Evolutionary conservation across 2,113 vertebrate genomes (phyloP), one percentile per base, ranked within the genome.

Genomic region (Thunnus thynnus): DNA sequence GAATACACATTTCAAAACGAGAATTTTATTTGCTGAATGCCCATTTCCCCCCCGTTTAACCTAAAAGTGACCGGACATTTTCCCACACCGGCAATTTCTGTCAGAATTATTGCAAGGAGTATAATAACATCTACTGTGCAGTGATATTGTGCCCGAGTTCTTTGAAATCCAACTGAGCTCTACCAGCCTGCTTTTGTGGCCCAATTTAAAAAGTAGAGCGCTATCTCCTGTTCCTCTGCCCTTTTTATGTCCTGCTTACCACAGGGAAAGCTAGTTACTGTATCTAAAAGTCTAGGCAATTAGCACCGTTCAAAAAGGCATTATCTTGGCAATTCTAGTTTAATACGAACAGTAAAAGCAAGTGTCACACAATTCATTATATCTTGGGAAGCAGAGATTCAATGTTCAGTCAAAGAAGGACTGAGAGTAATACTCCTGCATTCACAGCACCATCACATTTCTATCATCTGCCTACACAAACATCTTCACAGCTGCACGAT

Each of bases 121-220:
- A 80, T 68, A 83, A 84, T 62, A 76, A 50, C 22, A 32, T 54
- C 56, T 70, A 72, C 8, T 61, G 65, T 52, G 18, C 36, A 77
- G 22, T 25, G 64, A 80, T 76, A 67, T 22, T 72, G 58, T 4
- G n/a, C 17, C 27, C 1, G 20, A 74, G 58, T 72, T 87, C 20
- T 82, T 80, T 78, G 32, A 85, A 82, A 81, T 76, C 58, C 55
- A 60, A 36, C 82, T 44, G 16, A 80, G 68, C 69, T 71, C 20
- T 69, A 68, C 63, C 72, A 82, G 72, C 77, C 85, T 69, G 44
- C 69, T 85, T 91, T 76, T 84, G 72, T 90, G 87, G 30, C 87
- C 85, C 88, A 77, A 87, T 91, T 90, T 90, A 81, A 82, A 68
- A 88, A 91, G 72, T 84, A 69, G 87, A 89, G 51, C 41, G 7